Base-by-base conservation (phyloP, 2,888 invertebrate genomes). In the Aspidiotus rigidus region DNA sequence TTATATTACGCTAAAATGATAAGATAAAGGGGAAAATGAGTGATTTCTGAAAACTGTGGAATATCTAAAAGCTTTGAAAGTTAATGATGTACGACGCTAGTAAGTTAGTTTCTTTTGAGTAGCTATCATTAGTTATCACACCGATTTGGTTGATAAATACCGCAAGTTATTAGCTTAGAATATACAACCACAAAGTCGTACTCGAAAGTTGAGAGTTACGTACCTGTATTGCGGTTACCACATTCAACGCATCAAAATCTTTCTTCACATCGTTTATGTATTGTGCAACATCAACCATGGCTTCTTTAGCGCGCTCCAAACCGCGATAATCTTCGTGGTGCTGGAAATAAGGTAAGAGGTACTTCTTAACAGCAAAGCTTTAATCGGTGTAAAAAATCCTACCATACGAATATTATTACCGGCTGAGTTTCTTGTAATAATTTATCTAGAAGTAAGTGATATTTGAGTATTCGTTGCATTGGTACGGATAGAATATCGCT, bases 201-300 rank as follows among this genome's bases (percentile, higher is more conserved):
- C 28, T 28, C 5, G 5, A 28, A 28, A 28, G 28, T 28, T 28
- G 28, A 28, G 28, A 28, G 28, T 28, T 28, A 28, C 28, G 5
- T 74, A 86, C 85, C 82, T 95, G 91, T 66, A 98, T 89, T 80
- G 94, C 92, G 73, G 87, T 85, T 74, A 98, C 90, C 71, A 96
- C 85, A 73, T 89, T 87, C 70, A 96, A 81, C 73, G 92, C 91
- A 78, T 98, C 98, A 69, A 92, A 92, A 79, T 99, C 99, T 67
- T 98, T 82, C 75, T 96, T 97, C 64, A 96, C 93, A 81, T 99
- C 99, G 79, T 99, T 99, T 72, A 98, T 94, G 79, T 93, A 99
- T 76, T 93, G 89, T 6, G 96, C 93, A 49, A 98, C 89, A 79
- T 98, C 97, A 72, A 93, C 86, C 96, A 97, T 97, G 60, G 93